Base-by-base conservation (phyloP, 2,888 invertebrate genomes). In the Cerceris ruficornis region DNA sequence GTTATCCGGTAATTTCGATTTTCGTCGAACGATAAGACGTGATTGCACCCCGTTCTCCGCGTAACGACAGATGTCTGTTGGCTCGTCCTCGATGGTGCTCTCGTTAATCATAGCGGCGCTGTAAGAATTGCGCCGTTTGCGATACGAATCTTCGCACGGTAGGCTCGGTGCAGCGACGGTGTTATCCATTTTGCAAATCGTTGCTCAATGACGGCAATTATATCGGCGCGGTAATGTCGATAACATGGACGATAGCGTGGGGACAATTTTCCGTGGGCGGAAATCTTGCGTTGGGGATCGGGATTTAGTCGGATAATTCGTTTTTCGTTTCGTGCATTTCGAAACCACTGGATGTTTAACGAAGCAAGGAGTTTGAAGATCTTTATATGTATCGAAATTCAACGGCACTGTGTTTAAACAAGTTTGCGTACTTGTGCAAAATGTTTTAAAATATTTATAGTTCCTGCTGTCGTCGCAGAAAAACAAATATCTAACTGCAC, bases 51-150 rank as follows among this genome's bases (percentile, higher is more conserved):
- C 13, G 7, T 6, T 7, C 11, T 68, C 84, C 50, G 14, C 13
- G 7, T 41, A 74, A 50, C 80, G 80, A 13, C 69, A 59, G 39
- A 69, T 58, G 58, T 85, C 86, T 11, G 61, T 69, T 6, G 74
- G 50, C 67, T 87, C 86, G 42, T 81, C 83, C n/a, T 75, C 66
- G 57, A 67, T 67, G 13, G 70, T 64, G 17, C 85, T 82, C 68
- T 84, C 84, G 50, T 87, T 85, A 61, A 77, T 77, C 79, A 90
- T 83, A 42, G 90, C 90, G 11, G 81, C 86, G 73, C 76, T 85
- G 75, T 91, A 91, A 42, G 90, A 90, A 72, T 88, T 77, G 55
- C 91, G 87, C 58, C 90, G 89, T 50, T 75, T 85, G 11, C 72
- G 83, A 69, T 81, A 85, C n/a, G 74, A 55, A 65, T 61, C 69